A percentile compares a stretch with the other conserved stretches of the same genome.
Conservation (phyloP, 2,113 vertebrate genomes). For the Otolemur garnettii region DNA sequence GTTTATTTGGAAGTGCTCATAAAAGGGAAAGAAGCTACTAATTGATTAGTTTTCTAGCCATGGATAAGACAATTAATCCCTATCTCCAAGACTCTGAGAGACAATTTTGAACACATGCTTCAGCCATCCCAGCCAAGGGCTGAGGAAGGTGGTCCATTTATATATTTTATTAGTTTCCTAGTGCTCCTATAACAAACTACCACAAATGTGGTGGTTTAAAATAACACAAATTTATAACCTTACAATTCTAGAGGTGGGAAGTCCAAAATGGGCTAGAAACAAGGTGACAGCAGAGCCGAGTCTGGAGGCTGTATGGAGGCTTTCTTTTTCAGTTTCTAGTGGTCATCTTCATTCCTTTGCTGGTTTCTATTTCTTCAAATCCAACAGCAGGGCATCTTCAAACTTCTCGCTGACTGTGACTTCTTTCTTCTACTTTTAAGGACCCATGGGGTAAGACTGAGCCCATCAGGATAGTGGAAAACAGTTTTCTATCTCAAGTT, state of each 20-base stretch:
- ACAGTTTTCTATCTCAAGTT: background rate
- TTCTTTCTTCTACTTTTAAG: background rate
- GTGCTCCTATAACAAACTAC: background rate
- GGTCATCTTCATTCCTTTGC: background rate
- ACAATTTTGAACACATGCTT: background rate
- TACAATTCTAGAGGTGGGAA: background rate
- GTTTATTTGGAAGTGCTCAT: background rate
- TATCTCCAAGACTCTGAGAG: background rate
- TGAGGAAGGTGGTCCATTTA: background rate
- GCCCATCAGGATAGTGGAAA: background rate
- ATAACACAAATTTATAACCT: background rate
- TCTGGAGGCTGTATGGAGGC: background rate
- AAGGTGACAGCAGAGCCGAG: background rate
- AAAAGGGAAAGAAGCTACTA: background rate
- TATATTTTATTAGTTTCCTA: background rate
- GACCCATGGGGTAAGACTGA: background rate
- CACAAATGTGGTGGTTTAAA: background rate
- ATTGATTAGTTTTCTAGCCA: background rate
- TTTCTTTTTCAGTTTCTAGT: background rate
- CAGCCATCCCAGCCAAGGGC: background rate
- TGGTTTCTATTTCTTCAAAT: background rate
- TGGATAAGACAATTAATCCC: background rate
- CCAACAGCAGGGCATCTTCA: background rate
- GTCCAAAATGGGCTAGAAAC: background rate
- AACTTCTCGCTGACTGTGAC: background rate